Conservation (phyloP, 2,888 invertebrate species). For the Adela reaumurella region DNA sequence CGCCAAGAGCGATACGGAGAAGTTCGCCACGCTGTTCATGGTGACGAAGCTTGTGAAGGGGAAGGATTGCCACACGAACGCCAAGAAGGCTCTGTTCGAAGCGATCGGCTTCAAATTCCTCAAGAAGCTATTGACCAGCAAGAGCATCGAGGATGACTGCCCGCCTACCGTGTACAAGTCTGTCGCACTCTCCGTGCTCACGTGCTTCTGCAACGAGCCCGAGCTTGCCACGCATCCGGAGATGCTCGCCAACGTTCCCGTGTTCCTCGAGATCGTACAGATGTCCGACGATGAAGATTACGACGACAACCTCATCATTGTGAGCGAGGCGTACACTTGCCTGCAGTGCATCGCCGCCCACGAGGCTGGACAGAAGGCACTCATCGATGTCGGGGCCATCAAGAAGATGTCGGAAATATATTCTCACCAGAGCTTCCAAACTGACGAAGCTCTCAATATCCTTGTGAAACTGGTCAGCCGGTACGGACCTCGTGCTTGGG, state of each 20-base stretch:
- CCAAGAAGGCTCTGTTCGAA: constrained; percentile 80
- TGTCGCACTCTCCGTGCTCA: constrained; percentile 82
- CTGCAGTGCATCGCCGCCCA: constrained; percentile 76
- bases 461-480: constrained; percentile 70
- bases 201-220: constrained; percentile 80
- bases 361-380: constrained; percentile 74
- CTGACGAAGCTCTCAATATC: constrained; percentile 82
- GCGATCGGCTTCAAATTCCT: constrained; percentile 87
- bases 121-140: constrained; percentile 71
- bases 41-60: constrained; percentile 86
- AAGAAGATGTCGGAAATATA: constrained; percentile 83
- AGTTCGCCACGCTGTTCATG: constrained; percentile 88
- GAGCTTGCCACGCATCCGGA: constrained; percentile 78
- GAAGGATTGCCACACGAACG: constrained; percentile 72
- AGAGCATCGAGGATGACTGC: constrained; percentile 80
- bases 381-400: constrained; percentile 74
- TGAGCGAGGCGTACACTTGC: constrained; percentile 83
- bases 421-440: constrained; percentile 83
- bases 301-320: constrained; percentile 81
- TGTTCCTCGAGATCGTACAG: constrained; percentile 79
- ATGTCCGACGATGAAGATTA: constrained; percentile 80
- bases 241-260: constrained; percentile 78
- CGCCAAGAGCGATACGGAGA: constrained; percentile 83
- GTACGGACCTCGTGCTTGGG: constrained; percentile 74
- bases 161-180: constrained; percentile 88